Evolutionary conservation across 2,797 vertebrate genomes (phyloP), one percentile per base, ranked within the genome.

Genomic region (Pitangus sulphuratus): DNA sequence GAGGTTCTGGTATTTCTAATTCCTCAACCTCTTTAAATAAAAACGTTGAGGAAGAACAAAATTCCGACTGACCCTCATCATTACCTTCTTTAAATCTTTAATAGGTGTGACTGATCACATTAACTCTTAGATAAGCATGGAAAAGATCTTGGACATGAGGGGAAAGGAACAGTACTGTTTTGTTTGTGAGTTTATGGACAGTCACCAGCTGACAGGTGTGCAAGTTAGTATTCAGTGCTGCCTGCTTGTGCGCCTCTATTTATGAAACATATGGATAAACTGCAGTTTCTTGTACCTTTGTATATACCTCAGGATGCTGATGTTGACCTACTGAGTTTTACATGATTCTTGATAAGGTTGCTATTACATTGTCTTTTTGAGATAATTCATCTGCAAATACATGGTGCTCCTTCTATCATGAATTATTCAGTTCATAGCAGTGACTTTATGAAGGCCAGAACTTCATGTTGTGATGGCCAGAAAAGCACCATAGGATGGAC

Each of bases 1-100:
- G 66, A 89, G 61, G 89, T 96, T 96, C 95, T 97, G 96, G 47
- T 97, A 93, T 94, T 97, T 93, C 92, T 97, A 90, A 96, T 97
- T 86, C 82, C 50, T 94, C 84, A 94, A 64, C 26, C 24, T 93
- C 96, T 96, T 97, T 77, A 78, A 94, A 94, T 91, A 45, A 94
- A 89, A 94, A 83, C 53, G 62, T 81, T 74, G 45, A 90, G 48
- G 69, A 80, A 61, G 61, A 93, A n/a, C 61, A 89, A 77, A 71
- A 15, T 91, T 93, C 35, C 1, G 0, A 64, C 33, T 96, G 84
- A 93, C 90, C 30, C 30, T 94, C 64, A 50, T 89, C 21, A 28
- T 70, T 96, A 75, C 45, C 16, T 78, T 91, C n/a, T 68, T 60
- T 92, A 69, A 92, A 64, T 94, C 50, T 95, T 92, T 94, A 70